A percentile compares a stretch with the other conserved stretches of the same genome.
Evolutionary conservation across 1,140 invertebrate genomes (phyloP).

Genomic region (Drosophila micromelanica): DNA sequence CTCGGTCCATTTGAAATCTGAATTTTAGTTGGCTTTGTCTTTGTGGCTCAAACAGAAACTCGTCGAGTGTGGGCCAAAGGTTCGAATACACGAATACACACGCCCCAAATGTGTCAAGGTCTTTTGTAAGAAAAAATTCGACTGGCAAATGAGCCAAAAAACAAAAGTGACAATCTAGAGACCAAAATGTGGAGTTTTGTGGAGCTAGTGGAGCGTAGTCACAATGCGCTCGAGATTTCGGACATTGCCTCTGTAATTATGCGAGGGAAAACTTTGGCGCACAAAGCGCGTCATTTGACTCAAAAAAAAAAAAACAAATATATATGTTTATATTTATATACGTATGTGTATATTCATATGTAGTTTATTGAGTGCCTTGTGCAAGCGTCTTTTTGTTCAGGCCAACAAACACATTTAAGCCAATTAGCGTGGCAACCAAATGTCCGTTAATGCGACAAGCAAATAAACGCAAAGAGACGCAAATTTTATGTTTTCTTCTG

Average conservation of each 20-base stretch:
- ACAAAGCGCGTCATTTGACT: constrained; percentile 72
- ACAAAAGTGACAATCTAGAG: constrained; percentile 18
- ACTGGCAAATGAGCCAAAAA: constrained; percentile 68
- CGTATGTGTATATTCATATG: no score
- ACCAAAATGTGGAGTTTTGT: constrained; percentile 47
- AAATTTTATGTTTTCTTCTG: constrained; percentile 18
- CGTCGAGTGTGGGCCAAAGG: constrained; percentile 53
- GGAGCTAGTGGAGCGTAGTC: constrained; percentile 59
- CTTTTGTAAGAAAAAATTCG: constrained; percentile 61
- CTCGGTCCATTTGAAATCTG: constrained; percentile 51
- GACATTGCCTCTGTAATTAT: constrained; percentile 54
- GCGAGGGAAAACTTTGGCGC: constrained; percentile 66
- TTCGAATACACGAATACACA: constrained; percentile 33
- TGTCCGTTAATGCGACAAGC: constrained; percentile 62
- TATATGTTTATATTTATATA: no score
- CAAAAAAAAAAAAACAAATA: no score
- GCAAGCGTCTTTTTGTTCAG: constrained; percentile 52
- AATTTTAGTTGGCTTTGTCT: constrained; percentile 29
- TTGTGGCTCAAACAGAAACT: constrained; percentile 28
- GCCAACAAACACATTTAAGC: constrained; percentile 53
- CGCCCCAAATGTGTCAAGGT: constrained; percentile 76
- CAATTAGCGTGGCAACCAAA: constrained; percentile 68
- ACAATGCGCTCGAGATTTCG: constrained; percentile 29
- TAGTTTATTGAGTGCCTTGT: constrained; percentile 69
- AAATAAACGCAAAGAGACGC: constrained; percentile 56